phyloP scores from a whole-genome alignment of 2,888 invertebrate species.

The Vandiemenella viatica region DNA sequence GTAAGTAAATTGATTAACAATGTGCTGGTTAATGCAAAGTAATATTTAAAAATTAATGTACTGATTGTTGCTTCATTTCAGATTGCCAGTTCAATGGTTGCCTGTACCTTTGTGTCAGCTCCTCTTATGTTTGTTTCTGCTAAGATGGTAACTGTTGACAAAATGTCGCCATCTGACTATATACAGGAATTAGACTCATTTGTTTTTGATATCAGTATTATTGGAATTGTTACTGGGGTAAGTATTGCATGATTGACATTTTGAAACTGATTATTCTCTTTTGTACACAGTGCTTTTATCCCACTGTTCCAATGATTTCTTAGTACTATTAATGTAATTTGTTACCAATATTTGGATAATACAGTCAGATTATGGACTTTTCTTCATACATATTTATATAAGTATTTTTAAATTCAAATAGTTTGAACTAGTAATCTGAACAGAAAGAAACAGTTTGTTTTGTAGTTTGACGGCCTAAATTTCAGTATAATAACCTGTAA shows the following conservation, averaged over 20 bases:
- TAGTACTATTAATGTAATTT: not conserved
- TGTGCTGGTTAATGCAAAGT: not conserved
- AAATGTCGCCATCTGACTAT: conserved; percentile 52
- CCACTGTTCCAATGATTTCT: too few species aligned
- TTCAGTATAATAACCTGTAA: too few species aligned
- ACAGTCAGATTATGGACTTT: too few species aligned
- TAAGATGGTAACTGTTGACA: conserved; percentile 72
- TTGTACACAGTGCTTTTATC: too few species aligned
- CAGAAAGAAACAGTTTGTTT: too few species aligned
- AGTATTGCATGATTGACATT: conserved; percentile 34
- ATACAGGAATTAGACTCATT: conserved; percentile 60
- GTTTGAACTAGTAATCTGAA: too few species aligned
- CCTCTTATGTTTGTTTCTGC: conserved; percentile 92
- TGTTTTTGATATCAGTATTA: conserved; percentile 69
- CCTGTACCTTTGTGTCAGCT: conserved; percentile 85
- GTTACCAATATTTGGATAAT: too few species aligned
- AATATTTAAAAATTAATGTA: not conserved
- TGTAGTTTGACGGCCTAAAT: too few species aligned
- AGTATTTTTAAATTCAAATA: too few species aligned
- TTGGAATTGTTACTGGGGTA: conserved; percentile 57
- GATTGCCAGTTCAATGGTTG: conserved; percentile 88
- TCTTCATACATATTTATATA: too few species aligned
- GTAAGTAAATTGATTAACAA: conserved; percentile 33
- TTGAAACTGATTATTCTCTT: too few species aligned
- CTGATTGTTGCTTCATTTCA: conserved; percentile 24